Base-by-base conservation (phyloP, 2,113 vertebrate genomes). In the Gymnocephalus cernua region DNA sequence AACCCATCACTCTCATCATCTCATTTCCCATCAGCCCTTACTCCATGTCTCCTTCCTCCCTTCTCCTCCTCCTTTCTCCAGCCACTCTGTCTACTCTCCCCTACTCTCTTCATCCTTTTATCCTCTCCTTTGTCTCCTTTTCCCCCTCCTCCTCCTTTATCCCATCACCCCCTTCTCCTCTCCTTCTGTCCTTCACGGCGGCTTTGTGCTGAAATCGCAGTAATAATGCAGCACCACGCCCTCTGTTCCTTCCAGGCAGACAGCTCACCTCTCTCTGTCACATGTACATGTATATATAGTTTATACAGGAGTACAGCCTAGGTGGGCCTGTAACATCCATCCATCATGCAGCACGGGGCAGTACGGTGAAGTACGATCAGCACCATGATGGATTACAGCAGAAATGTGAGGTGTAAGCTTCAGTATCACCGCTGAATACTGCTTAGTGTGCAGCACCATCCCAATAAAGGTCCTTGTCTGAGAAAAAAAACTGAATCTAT, bases 121-220 rank as follows among this genome's bases (percentile, higher is more conserved):
- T 87, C 63, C 48, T 66, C 7, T 45, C 29, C 54, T 62, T 62
- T 62, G 64, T 74, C 57, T 72, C 77, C 51, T 56, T 50, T 57
- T 10, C 62, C n/a, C 38, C 4, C 50, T 45, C 25, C 59, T 9
- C 29, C 19, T 29, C 62, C 45, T 64, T 44, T 29, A 84, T 84
- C 64, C 68, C 85, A 70, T 85, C 89, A 85, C 67, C 78, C 61
- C 35, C 56, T 79, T 76, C 72, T 85, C 72, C 71, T 80, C 67
- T 73, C 85, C 72, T 75, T 71, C 77, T 74, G 77, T 79, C 83
- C 79, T 80, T 90, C 89, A 88, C 76, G 59, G 66, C 2, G 45
- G 90, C 87, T 84, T 79, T 75, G 84, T 62, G 80, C 83, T 85
- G 74, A 82, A 86, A 85, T 83, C 21, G 50, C 84, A 81, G 57